Evolutionary conservation across 2,888 invertebrate genomes (phyloP).

Genomic region (Caenorhabditis sp.): DNA sequence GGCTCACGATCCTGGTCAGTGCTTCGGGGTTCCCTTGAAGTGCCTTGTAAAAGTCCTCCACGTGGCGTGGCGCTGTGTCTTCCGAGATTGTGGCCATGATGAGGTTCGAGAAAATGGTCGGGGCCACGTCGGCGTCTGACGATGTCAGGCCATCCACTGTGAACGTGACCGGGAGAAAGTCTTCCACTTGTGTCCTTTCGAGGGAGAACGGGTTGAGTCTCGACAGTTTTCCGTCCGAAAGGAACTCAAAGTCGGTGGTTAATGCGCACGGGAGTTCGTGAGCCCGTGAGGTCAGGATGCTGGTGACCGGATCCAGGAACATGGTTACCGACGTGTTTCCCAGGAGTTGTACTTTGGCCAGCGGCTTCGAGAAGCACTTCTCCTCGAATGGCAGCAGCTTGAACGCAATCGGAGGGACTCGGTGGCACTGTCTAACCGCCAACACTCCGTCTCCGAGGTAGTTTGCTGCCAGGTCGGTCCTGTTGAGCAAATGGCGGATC

Average conservation of each 20-base stretch:
- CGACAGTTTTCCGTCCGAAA: not conserved
- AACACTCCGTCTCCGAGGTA: conserved; percentile 7
- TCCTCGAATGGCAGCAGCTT: not conserved
- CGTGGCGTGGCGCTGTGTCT: not conserved
- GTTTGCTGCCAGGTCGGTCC: not conserved
- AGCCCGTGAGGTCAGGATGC: not conserved
- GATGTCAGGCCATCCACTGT: not conserved
- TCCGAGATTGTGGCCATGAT: conserved; percentile 5
- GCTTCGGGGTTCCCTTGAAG: conserved; percentile 7
- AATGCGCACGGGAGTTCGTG: not conserved
- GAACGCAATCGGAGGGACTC: not conserved
- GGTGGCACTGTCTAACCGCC: not conserved
- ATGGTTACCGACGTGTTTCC: not conserved
- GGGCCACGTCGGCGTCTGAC: not conserved
- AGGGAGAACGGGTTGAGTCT: conserved; percentile 9
- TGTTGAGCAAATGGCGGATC: no score
- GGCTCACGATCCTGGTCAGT: not conserved
- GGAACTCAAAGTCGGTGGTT: not conserved
- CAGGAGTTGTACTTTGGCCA: not conserved
- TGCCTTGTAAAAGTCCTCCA: conserved; percentile 9
- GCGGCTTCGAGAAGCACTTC: conserved; percentile 15
- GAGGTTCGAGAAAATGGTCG: conserved; percentile 8
- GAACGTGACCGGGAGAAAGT: not conserved
- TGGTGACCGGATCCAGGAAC: conserved; percentile 10
- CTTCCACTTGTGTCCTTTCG: not conserved